Evolutionary conservation across 2,113 vertebrate species (phyloP).

Genomic region (Patagioenas fasciata): DNA sequence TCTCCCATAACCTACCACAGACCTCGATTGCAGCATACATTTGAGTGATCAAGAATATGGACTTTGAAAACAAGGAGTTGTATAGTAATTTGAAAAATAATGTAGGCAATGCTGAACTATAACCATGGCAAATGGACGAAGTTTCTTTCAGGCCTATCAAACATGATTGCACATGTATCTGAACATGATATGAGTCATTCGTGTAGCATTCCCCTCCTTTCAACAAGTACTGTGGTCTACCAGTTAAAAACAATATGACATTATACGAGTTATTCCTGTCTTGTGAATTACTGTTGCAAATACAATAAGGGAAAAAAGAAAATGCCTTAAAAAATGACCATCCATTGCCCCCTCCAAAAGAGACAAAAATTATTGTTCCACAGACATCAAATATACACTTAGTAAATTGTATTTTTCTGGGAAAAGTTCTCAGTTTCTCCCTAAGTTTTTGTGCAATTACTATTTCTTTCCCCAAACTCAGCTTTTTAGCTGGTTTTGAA

Average conservation of each 20-base stretch:
- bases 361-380: neutral
- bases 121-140: neutral
- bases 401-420: neutral
- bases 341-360: neutral
- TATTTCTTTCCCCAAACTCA: neutral
- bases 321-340: neutral
- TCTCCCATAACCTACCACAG: neutral
- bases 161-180: neutral
- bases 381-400: neutral
- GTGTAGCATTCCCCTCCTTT: neutral
- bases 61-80: neutral
- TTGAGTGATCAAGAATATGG: neutral
- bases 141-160: neutral
- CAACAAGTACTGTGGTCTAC: neutral
- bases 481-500: neutral
- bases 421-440: neutral
- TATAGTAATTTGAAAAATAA: neutral
- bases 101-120: neutral
- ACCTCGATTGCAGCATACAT: neutral
- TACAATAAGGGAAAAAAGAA: neutral
- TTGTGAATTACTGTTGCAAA: neutral
- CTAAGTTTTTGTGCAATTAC: neutral
- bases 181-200: neutral
- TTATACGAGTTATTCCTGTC: neutral
- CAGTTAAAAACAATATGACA: neutral